Conservation (phyloP, 2,113 vertebrate species). For the Plotosus lineatus region DNA sequence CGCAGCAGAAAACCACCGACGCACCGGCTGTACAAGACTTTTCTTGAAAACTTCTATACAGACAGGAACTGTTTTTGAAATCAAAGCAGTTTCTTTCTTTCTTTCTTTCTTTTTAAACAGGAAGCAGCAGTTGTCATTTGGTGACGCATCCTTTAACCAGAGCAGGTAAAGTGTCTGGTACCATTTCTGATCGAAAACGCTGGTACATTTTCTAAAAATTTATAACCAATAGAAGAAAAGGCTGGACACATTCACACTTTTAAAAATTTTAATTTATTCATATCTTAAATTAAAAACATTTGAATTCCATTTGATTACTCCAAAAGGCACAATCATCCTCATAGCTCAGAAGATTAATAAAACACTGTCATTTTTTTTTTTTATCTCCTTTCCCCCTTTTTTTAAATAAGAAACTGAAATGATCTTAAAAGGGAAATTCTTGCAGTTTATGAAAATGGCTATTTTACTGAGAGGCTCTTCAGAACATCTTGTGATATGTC, state of each 20-base stretch:
- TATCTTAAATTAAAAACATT: slow-evolving; percentile 81
- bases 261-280: slow-evolving; percentile 74
- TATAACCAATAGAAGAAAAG: not conserved
- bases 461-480: slow-evolving; percentile 49
- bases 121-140: not conserved
- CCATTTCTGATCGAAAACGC: not conserved
- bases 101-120: slow-evolving; percentile 3
- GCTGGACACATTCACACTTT: slow-evolving; percentile 56
- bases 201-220: not conserved
- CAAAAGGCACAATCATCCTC: slow-evolving; percentile 80
- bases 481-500: slow-evolving; percentile 49
- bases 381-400: not conserved
- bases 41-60: not conserved
- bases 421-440: slow-evolving; percentile 42
- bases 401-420: slow-evolving; percentile 65
- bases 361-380: slow-evolving; percentile 71
- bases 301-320: slow-evolving; percentile 77
- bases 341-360: slow-evolving; percentile 73
- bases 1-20: slow-evolving; percentile 2
- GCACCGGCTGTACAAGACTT: not conserved
- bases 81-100: not conserved
- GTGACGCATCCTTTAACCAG: not conserved
- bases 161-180: not conserved
- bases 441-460: slow-evolving; percentile 47
- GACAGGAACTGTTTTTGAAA: slow-evolving; percentile 25